A percentile compares a stretch with the other conserved stretches of the same genome.
These are phyloP conservation scores for Sebastes schlegelii DNA, from an alignment of 2,113 vertebrate genomes.

Conservation along the genomic window DNA sequence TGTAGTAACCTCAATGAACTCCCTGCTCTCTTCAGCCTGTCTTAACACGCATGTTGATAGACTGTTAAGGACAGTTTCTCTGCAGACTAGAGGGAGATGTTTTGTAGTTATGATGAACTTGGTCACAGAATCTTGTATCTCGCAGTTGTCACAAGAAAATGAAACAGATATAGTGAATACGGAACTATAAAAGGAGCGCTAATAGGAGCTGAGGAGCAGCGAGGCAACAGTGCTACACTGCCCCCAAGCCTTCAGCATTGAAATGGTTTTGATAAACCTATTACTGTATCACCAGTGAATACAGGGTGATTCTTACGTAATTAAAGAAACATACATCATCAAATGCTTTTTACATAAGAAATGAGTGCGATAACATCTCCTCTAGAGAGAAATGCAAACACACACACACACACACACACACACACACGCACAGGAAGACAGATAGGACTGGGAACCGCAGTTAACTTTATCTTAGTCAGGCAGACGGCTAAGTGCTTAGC, in stretches of 20 bases:
- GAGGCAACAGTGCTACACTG: neutral
- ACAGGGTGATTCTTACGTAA: too few relatives aligned
- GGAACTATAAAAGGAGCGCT: neutral
- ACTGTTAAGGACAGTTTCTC: constrained; percentile 3
- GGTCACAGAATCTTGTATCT: neutral
- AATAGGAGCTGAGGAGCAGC: neutral
- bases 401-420: neutral
- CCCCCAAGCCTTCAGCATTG: neutral
- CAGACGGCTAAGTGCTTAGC: constrained; percentile 52
- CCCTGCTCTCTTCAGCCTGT: neutral
- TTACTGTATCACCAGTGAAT: neutral
- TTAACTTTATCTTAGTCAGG: constrained; percentile 62
- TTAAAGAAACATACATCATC: neutral
- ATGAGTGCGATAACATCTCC: neutral
- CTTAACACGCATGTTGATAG: neutral
- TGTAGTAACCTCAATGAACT: constrained; percentile 55
- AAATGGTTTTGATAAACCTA: neutral
- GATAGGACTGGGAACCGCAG: constrained; percentile 36
- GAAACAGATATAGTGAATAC: neutral
- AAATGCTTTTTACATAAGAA: neutral
- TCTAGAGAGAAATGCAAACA: constrained; percentile 1
- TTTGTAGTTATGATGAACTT: neutral
- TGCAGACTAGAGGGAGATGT: neutral
- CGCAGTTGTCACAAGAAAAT: neutral
- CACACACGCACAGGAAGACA: neutral